A percentile compares a stretch with the other conserved stretches of the same genome.
Evolutionary conservation across 2,113 vertebrate species (phyloP).

Genomic region (Paradoxurus hermaphroditus): DNA sequence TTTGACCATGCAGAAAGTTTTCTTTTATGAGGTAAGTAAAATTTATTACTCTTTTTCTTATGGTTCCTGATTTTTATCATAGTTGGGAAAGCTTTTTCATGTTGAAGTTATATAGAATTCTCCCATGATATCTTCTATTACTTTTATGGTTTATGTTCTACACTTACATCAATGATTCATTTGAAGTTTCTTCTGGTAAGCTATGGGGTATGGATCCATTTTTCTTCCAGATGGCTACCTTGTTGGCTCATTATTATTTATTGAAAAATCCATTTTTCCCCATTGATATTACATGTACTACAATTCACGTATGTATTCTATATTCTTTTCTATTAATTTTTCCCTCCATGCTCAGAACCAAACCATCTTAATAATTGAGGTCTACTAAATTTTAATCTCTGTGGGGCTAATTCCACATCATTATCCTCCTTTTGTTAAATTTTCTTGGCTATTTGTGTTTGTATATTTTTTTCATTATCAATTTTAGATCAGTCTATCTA

Average conservation of each 20-base stretch:
- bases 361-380: not conserved
- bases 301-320: not conserved
- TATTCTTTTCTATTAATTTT: not conserved
- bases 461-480: conserved; percentile 34
- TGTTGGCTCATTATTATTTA: conserved; percentile 15
- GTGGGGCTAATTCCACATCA: not conserved
- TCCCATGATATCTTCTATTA: not conserved
- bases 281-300: not conserved
- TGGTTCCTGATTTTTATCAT: conserved; percentile 11
- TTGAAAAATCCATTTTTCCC: conserved; percentile 19
- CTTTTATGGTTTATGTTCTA: conserved; percentile 31
- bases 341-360: conserved; percentile 9
- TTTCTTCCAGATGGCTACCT: not conserved
- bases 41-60: conserved; percentile 9
- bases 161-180: not conserved
- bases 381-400: conserved; percentile 28
- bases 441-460: not conserved
- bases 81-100: not conserved
- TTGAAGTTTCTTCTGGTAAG: conserved; percentile 17
- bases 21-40: conserved; percentile 8
- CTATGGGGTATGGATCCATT: not conserved
- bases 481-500: conserved; percentile 1
- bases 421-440: not conserved
- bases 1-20: conserved; percentile 4
- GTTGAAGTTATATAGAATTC: not conserved